These are phyloP conservation scores for Vanessa tameamea DNA, from an alignment of 1,140 invertebrate species.

Conservation along the genomic window DNA sequence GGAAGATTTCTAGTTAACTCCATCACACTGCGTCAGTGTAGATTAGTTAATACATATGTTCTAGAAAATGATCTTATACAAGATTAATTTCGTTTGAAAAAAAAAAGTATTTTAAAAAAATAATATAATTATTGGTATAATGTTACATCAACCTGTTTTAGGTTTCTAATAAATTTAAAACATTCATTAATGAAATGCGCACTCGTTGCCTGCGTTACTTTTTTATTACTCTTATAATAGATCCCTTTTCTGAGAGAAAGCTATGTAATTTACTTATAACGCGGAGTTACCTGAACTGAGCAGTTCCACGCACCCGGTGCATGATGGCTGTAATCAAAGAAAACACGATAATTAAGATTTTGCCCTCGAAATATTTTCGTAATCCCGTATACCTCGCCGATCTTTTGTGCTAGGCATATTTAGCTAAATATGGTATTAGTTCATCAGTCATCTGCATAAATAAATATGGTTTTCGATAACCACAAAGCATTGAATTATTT, in stretches of 20 bases:
- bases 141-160: too few species aligned
- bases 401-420: neutral
- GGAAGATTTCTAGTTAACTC: too few species aligned
- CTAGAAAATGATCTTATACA: too few species aligned
- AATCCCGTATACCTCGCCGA: slow-evolving; percentile 2
- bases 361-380: slow-evolving; percentile 46
- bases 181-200: slow-evolving; percentile 10
- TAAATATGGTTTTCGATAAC: too few species aligned
- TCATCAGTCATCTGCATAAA: too few species aligned
- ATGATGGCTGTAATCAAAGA: slow-evolving; percentile 78
- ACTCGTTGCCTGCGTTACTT: slow-evolving; percentile 21
- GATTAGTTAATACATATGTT: too few species aligned
- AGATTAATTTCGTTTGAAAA: too few species aligned
- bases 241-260: slow-evolving; percentile 39
- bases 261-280: slow-evolving; percentile 67
- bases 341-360: slow-evolving; percentile 77
- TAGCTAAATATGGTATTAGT: neutral
- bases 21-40: too few species aligned
- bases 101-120: too few species aligned
- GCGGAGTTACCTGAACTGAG: slow-evolving; percentile 65
- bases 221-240: slow-evolving; percentile 29
- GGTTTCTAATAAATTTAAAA: neutral
- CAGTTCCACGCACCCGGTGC: slow-evolving; percentile 66
- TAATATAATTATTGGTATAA: too few species aligned
- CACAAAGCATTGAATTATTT: too few species aligned